Base-by-base conservation (phyloP, 2,797 vertebrate genomes). In the Naso thynnoides region DNA sequence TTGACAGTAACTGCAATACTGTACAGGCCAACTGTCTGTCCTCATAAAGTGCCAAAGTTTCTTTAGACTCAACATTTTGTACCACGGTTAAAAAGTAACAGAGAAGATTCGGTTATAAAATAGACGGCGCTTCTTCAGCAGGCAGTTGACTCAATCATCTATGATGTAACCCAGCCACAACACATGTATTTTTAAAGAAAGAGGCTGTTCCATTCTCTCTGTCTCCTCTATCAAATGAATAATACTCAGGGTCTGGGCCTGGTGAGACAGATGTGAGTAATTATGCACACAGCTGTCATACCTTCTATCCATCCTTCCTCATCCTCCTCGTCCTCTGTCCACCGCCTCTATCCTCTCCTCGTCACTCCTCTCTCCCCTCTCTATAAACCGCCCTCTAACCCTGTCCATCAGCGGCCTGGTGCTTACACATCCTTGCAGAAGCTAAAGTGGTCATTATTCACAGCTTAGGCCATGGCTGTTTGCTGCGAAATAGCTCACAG, bases 281-380 rank as follows among this genome's bases (percentile, higher is more conserved):
- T 87, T 90, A 84, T 86, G 61, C 84, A 94, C 89, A 90, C 92
- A 95, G 85, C 95, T 95, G 94, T 96, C 94, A 89, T 88, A 85
- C 71, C 60, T 75, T 88, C 83, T 83, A 68, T 87, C 83, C 89
- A 86, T 89, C 78, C 64, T 59, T 69, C 88, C 60, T 55, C 71
- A 57, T 59, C 61, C 59, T 72, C 62, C 42, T 78, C 62, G 81
- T 67, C 53, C 65, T 67, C 70, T 64, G 52, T 60, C 63, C 60
- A 60, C 57, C 59, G 24, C 19, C 42, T 76, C 52, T 57, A 19
- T 49, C 24, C 42, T 79, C 62, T 60, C 66, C 31, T 76, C 78
- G 70, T 70, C 66, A 36, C 66, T 70, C 59, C 83, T 67, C 53
- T 18, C 70, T 72, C 29, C 64, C 27, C 49, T 66, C 78, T 67